Conservation (phyloP, 2,888 invertebrate species). For the Criorhina ranunculi region DNA sequence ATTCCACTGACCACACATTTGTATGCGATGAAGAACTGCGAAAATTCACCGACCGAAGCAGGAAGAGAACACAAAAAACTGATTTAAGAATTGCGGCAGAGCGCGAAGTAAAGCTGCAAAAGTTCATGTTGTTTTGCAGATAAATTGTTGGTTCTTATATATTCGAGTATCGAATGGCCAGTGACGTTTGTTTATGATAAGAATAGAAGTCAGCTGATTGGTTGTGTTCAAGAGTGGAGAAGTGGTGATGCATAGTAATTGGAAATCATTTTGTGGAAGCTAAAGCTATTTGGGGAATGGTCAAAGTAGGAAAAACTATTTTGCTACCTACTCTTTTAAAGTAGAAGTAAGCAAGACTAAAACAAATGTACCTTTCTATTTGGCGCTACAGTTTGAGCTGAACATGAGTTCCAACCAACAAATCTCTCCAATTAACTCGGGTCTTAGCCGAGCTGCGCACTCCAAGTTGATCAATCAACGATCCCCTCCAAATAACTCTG, state of each 20-base stretch:
- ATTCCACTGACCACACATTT: slow-evolving; percentile 32
- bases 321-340: too few relatives aligned
- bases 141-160: neutral
- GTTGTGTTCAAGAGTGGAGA: neutral
- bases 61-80: slow-evolving; percentile 31
- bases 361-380: too few relatives aligned
- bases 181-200: neutral
- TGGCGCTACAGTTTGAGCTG: too few relatives aligned
- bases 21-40: neutral
- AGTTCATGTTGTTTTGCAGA: slow-evolving; percentile 12
- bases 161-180: slow-evolving; percentile 19
- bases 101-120: neutral
- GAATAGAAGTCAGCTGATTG: slow-evolving; percentile 2
- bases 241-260: neutral
- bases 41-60: neutral
- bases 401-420: too few relatives aligned
- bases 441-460: too few relatives aligned
- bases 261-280: too few relatives aligned
- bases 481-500: too few relatives aligned
- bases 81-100: slow-evolving; percentile 2
- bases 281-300: too few relatives aligned
- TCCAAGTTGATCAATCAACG: too few relatives aligned
- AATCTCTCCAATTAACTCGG: too few relatives aligned
- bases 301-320: too few relatives aligned
- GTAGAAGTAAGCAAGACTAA: too few relatives aligned